Conservation (phyloP, 1,140 invertebrate species). For the Periplaneta americana region DNA sequence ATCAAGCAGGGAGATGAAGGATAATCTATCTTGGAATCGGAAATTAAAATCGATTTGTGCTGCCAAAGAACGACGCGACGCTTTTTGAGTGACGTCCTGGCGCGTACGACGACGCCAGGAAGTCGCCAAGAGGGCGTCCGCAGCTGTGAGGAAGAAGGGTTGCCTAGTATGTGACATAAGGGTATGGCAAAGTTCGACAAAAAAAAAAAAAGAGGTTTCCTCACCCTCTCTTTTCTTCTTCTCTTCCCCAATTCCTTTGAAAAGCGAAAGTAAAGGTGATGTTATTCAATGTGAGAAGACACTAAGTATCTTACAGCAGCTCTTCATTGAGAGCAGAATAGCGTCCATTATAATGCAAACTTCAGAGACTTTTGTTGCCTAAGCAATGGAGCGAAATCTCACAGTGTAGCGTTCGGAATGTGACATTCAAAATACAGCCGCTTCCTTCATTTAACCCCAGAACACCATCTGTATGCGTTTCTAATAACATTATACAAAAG, state of each 20-base stretch:
- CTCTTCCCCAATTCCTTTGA: background rate
- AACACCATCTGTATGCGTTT: too few relatives aligned
- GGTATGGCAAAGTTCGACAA: background rate
- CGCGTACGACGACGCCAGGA: background rate
- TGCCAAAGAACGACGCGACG: conserved; percentile 5
- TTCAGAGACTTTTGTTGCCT: too few relatives aligned
- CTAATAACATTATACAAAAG: too few relatives aligned
- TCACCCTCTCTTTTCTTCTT: background rate
- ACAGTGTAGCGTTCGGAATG: too few relatives aligned
- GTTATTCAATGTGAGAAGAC: too few relatives aligned
- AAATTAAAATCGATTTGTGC: conserved; percentile 10
- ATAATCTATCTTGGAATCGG: conserved; percentile 4
- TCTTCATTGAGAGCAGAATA: too few relatives aligned
- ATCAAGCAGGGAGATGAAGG: background rate
- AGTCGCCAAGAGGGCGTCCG: conserved; percentile 1
- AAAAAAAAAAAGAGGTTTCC: background rate
- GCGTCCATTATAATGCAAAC: too few relatives aligned
- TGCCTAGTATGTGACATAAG: background rate
- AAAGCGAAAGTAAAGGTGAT: background rate
- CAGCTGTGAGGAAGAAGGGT: background rate
- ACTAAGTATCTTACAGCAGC: too few relatives aligned
- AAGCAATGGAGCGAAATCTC: too few relatives aligned
- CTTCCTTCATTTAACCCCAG: too few relatives aligned
- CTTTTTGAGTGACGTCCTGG: conserved; percentile 1
- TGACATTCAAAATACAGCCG: too few relatives aligned